Base-by-base conservation (phyloP, 2,113 vertebrate genomes). In the Mobula birostris region DNA sequence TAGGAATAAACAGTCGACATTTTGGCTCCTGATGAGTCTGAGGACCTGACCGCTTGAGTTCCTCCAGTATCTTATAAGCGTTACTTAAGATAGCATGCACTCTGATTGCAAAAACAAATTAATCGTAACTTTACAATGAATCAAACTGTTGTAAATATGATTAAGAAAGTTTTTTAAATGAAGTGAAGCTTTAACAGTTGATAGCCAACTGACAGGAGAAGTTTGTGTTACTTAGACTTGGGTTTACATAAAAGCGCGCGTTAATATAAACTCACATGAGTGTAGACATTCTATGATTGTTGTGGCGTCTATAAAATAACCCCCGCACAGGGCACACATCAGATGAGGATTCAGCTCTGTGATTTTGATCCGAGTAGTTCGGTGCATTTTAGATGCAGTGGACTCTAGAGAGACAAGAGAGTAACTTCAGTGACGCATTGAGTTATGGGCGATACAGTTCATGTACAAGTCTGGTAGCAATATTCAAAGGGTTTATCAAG, bases 271-370 rank as follows among this genome's bases (percentile, higher is more conserved):
- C 98, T 98, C 97, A 99, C 98, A 99, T 94, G 98, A 98, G 97
- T 99, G 98, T 96, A 99, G 96, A 61, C 98, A 99, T 96, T 99
- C 98, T 95, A 98, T 98, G 40, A 99, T 99, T 95, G 98, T 99
- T 0, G 98, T 98, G 66, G 98, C 98, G 40, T 99, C 98, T 0
- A 99, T 98, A 96, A 99, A 98, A 96, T 99, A 99, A 0, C 98
- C 98, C 12, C 98, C 98, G 14, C 98, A 99, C 94, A 99, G 96
- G 83, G 98, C 98, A 94, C 95, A 96, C 68, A 96, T 97, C 94
- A 97, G 96, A 94, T 97, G 96, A 27, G 96, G 96, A 94, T 97
- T 97, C 94, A 97, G 95, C 91, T 97, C 97, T 94, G 97, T 97
- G 95, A 97, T 97, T 95, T 97, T 97, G 78, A 97, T 96, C 95